Evolutionary conservation across 2,888 invertebrate genomes (phyloP), one percentile per base, ranked within the genome.

Genomic region (Aspidiotus rigidus): DNA sequence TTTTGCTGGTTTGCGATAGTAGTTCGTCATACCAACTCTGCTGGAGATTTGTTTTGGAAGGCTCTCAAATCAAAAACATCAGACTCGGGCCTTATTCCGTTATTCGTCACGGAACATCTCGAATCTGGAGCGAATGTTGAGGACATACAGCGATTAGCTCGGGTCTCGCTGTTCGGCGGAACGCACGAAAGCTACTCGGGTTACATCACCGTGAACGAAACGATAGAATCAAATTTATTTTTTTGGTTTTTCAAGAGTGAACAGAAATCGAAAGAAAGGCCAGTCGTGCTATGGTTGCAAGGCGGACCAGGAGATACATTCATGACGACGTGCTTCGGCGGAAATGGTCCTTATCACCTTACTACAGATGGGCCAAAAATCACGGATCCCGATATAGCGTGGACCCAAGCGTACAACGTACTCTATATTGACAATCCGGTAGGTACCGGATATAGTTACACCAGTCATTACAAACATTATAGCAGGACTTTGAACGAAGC

Each of bases 361-460:
- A 77, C 63, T 84, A 82, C 40, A 74, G 71, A 13, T 80, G 28
- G 28, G 28, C 81, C 7, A 85, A 82, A 44, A 13, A 40, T 87
- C 62, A 79, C 81, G 73, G 79, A 83, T 72, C 82, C 91, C 55
- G 83, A 49, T n/a, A 49, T 86, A 74, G 84, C 88, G 9, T 96
- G 95, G 95, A 87, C 85, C 69, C 79, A 83, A 54, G 85, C 84
- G 10, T 90, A 90, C 77, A 86, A 88, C 74, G 79, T 95, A 56
- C 83, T 95, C 69, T 96, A 90, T 77, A 88, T 96, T 69, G 95
- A 96, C 77, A 95, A 93, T 78, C 95, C 95, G 0, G 95, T 91
- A 0, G 93, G 93, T 2, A 89, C 93, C 3, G 95, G 95, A 0
- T 96, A 88, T 77, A 94, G 94, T 79, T 94, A 92, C 75, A 93